Evolutionary conservation across 2,113 vertebrate species (phyloP).

Genomic region (Corapipo altera): DNA sequence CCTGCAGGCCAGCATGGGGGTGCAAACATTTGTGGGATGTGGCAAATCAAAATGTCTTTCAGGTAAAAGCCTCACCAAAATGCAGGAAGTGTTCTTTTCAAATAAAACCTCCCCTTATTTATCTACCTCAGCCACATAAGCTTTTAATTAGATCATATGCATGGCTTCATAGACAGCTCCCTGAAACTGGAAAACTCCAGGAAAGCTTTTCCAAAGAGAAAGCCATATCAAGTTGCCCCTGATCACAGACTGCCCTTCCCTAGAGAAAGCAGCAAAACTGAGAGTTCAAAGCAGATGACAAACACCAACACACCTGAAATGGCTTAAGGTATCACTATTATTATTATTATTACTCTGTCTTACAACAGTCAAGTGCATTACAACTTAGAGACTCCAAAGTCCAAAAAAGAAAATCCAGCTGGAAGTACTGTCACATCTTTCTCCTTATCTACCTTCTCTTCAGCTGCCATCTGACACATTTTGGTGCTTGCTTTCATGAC

Average conservation of each 20-base stretch:
- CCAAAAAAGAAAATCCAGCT: neutral
- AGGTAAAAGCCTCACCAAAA: neutral
- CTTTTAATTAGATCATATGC: slow-evolving; percentile 23
- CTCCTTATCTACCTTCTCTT: neutral
- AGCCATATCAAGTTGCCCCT: neutral
- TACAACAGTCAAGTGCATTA: neutral
- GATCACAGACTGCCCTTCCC: neutral
- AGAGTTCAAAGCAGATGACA: slow-evolving; percentile 16
- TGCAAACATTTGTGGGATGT: neutral
- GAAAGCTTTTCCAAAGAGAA: slow-evolving; percentile 18
- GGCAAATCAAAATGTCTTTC: neutral
- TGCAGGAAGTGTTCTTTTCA: slow-evolving; percentile 8
- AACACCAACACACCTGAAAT: slow-evolving; percentile 30
- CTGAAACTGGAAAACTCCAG: slow-evolving; percentile 24
- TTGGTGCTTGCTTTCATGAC: neutral
- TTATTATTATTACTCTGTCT: neutral
- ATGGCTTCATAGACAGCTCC: neutral
- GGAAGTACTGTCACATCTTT: neutral
- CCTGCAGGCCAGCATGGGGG: neutral
- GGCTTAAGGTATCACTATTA: neutral
- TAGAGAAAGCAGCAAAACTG: neutral
- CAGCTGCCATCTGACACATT: neutral
- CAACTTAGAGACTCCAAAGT: neutral
- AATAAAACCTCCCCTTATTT: neutral
- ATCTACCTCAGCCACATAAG: slow-evolving; percentile 10